phyloP scores from a whole-genome alignment of 2,113 vertebrate species.

The Taxidea taxus region DNA sequence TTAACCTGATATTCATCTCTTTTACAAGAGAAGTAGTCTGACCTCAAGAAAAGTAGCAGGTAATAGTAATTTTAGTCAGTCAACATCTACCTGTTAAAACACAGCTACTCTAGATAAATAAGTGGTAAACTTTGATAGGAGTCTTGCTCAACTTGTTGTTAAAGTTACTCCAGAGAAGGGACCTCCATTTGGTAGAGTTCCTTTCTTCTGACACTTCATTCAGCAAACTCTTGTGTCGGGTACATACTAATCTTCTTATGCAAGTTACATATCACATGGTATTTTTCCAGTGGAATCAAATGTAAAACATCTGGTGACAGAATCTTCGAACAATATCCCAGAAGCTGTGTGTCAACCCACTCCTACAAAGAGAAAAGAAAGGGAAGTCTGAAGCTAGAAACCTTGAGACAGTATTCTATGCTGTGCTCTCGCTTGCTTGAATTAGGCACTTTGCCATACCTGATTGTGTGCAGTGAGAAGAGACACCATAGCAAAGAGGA shows the following conservation, averaged over 20 bases:
- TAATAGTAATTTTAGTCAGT: not conserved
- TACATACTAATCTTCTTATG: not conserved
- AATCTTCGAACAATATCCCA: not conserved
- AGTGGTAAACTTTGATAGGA: not conserved
- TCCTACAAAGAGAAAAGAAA: not conserved
- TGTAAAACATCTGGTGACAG: not conserved
- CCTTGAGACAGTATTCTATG: not conserved
- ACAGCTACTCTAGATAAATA: not conserved
- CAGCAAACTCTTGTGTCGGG: not conserved
- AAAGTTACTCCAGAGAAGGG: not conserved
- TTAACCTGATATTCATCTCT: not conserved
- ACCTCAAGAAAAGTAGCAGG: not conserved
- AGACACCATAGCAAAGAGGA: not conserved
- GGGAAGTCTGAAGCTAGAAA: not conserved
- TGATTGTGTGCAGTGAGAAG: not conserved
- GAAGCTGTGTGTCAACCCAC: not conserved
- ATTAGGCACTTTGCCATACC: not conserved
- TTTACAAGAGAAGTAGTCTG: not conserved
- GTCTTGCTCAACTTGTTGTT: not conserved
- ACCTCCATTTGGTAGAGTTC: not conserved
- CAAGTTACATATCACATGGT: not conserved
- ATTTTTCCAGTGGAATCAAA: not conserved
- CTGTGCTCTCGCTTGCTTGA: not conserved
- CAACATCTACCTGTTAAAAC: not conserved
- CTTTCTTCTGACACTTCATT: not conserved